These are phyloP conservation scores for Mactra quadrangularis DNA, from an alignment of 1,140 invertebrate species.

Conservation along the genomic window DNA sequence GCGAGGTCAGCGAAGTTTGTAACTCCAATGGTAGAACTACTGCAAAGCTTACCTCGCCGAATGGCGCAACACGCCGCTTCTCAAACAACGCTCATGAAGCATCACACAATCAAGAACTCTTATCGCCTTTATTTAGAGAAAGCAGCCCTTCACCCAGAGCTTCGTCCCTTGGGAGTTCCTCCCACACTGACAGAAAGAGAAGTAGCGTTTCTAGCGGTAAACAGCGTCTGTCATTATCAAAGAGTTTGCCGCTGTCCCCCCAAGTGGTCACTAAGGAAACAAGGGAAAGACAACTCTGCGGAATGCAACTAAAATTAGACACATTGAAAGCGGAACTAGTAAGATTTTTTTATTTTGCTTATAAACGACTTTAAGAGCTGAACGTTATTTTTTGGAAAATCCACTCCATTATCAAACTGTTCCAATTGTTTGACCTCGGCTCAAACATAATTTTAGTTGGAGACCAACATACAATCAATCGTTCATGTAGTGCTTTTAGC, in stretches of 20 bases:
- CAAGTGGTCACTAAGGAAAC: not conserved
- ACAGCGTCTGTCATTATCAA: conserved; percentile 16
- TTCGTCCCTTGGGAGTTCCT: no score
- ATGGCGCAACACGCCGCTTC: no score
- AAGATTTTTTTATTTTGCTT: conserved; percentile 2
- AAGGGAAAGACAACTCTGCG: not conserved
- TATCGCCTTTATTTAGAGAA: no score
- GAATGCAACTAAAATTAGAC: conserved; percentile 22
- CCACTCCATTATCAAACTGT: not conserved
- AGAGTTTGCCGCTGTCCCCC: conserved; percentile 22
- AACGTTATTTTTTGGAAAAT: not conserved
- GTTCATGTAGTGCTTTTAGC: not conserved
- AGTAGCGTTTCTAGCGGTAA: not conserved
- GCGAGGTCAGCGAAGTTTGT: no score
- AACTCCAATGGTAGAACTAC: no score
- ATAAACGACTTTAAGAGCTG: not conserved
- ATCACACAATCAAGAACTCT: no score
- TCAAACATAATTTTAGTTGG: not conserved
- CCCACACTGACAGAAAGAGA: not conserved
- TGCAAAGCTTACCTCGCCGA: no score
- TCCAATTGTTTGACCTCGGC: not conserved
- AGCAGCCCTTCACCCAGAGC: no score
- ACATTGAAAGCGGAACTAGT: conserved; percentile 24
- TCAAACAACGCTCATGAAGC: no score
- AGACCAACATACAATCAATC: not conserved